Evolutionary conservation across 2,113 vertebrate species (phyloP), one percentile per base, ranked within the genome.

Genomic region (Solea solea): DNA sequence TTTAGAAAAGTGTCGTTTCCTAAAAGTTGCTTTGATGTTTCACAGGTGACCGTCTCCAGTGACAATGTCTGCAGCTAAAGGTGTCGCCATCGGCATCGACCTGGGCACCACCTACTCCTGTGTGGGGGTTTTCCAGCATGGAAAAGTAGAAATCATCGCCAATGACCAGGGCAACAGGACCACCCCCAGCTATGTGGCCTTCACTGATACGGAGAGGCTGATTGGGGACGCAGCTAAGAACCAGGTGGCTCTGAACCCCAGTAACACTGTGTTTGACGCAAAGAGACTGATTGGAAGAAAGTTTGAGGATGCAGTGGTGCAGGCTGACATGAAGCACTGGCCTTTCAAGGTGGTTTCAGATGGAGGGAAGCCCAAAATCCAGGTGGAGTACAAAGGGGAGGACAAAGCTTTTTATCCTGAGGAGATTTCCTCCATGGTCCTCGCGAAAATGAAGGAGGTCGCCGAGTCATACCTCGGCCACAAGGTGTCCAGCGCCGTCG

Each of bases 41-140:
- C 14, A 42, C 14, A 49, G 48, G 48, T 14, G 14, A 49, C 21
- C 21, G 21, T 21, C 21, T 21, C 12, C 48, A 49, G 48, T 49
- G 48, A 45, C 59, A 16, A 85, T 88, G 86, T 56, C 65, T 72
- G 52, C 80, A 69, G 72, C 58, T 55, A 81, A 78, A 71, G 72
- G 68, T 2, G 49, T 48, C 14, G 68, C 81, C 0, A 73, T 86
- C n/a, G 86, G 86, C 59, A 88, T 88, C 12, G 86, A 88, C 76
- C 79, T 84, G 79, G 79, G 86, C 67, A 88, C 81, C 81, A 88
- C 84, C 67, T 86, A 78, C 82, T 88, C 86, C 64, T 98, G 96
- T 7, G 96, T 97, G 52, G 96, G 95, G 0, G 95, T 97, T 0
- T 98, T 97, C 91, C 96, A 97, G 9, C 95, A 97, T 0, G 95